Base-by-base conservation (phyloP, 2,888 invertebrate species). In the Aporophyla lueneburgensis region DNA sequence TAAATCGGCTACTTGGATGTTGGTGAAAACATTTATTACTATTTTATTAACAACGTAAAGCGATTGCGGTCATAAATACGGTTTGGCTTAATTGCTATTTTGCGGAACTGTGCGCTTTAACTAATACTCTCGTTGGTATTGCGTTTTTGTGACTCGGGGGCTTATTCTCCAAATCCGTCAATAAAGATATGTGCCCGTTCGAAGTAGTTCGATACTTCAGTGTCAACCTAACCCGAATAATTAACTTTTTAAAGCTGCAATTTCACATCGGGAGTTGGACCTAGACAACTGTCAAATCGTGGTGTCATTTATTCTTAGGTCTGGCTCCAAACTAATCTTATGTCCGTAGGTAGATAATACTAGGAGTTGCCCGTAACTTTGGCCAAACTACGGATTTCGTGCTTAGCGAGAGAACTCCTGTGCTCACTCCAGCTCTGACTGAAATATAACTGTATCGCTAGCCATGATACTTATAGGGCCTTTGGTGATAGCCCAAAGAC, bases 1-100 rank as follows among this genome's bases (percentile, higher is more conserved):
- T 61, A 49, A 51, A 85, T 66, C 51, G 19, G 21, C 24, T 24
- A 19, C n/a, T 59, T 56, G 59, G 43, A 67, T 72, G 62, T 66
- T 68, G 12, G 24, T 59, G 76, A 71, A 81, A 70, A 71, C 33
- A 19, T 85, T 65, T 65, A 46, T 59, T 53, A 49, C 6, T 54
- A 49, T 68, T 66, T 33, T 53, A 70, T 49, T 43, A 56, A 51
- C 16, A 24, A 33, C 46, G 21, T 74, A 61, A 53, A n/a, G 4
- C 49, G 24, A 54, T 85, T 49, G 19, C 21, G n/a, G 24, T 76
- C 33, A 0, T 51, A 51, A 21, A 43, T 49, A 54, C 66, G 7
- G 19, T 40, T 76, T 16, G 12, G 33, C n/a, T 54, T 19, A 9
- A 46, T 72, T 33, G n/a, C 9, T 56, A 33, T 2, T 43, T 43